phyloP scores from a whole-genome alignment of 1,140 invertebrate species.

The Drosophila trapezifrons region DNA sequence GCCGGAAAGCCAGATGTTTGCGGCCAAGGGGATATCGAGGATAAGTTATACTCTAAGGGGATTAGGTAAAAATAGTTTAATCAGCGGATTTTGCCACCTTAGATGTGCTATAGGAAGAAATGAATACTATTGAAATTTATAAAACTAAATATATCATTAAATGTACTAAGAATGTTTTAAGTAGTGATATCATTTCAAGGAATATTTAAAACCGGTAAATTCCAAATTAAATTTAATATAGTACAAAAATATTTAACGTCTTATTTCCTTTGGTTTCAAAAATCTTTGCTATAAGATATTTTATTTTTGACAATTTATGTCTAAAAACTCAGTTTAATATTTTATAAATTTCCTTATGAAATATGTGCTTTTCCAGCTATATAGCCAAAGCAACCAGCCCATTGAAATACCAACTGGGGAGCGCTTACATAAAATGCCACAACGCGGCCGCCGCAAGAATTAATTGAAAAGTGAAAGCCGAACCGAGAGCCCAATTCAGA shows the following conservation, averaged over 20 bases:
- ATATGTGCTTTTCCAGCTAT: neutral
- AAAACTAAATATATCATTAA: too few species aligned
- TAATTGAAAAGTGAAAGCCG: constrained; percentile 78
- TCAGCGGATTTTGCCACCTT: neutral
- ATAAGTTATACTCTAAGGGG: constrained; percentile 12
- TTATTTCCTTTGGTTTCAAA: too few species aligned
- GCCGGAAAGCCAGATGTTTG: constrained; percentile 20
- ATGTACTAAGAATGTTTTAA: too few species aligned
- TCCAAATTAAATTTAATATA: too few species aligned
- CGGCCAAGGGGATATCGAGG: constrained; percentile 1
- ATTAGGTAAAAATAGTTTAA: neutral
- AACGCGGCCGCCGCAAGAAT: constrained; percentile 51
- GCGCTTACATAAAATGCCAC: constrained; percentile 62
- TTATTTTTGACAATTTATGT: too few species aligned
- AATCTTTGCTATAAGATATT: too few species aligned
- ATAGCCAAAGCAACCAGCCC: neutral
- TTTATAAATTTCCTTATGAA: neutral
- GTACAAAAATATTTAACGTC: too few species aligned
- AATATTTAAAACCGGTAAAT: too few species aligned
- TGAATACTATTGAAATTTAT: too few species aligned
- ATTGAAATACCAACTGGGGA: constrained; percentile 34
- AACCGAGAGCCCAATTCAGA: constrained; percentile 27
- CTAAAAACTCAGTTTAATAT: too few species aligned
- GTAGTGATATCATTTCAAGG: too few species aligned
- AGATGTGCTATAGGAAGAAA: too few species aligned